These are phyloP conservation scores for Protonibea diacanthus DNA, from an alignment of 2,797 vertebrate species.

Conservation along the genomic window DNA sequence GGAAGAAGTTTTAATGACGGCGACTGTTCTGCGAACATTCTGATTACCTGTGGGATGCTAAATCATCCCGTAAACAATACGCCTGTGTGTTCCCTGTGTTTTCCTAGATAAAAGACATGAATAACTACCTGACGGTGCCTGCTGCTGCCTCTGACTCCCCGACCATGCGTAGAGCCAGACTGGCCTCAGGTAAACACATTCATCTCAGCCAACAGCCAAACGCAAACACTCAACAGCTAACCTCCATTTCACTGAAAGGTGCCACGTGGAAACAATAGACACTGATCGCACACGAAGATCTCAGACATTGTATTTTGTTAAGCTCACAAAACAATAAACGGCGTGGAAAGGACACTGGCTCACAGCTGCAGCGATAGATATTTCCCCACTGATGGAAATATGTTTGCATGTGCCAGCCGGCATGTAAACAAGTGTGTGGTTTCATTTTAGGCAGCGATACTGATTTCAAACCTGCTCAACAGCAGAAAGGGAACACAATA, in stretches of 20 bases:
- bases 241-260: slow-evolving; percentile 20
- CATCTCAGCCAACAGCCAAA: slow-evolving; percentile 15
- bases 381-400: slow-evolving; percentile 59
- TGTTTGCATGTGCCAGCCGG: slow-evolving; percentile 60
- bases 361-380: slow-evolving; percentile 42
- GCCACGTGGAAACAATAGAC: neutral
- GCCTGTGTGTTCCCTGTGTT: slow-evolving; percentile 10
- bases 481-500: slow-evolving; percentile 66
- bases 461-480: slow-evolving; percentile 79
- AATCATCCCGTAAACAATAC: neutral
- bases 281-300: neutral
- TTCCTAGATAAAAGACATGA: slow-evolving; percentile 85
- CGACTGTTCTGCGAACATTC: neutral
- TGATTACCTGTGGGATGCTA: too few relatives aligned
- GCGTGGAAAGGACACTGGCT: slow-evolving; percentile 1
- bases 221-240: neutral
- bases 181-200: slow-evolving; percentile 90
- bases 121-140: slow-evolving; percentile 94
- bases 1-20: too few relatives aligned
- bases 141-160: slow-evolving; percentile 90
- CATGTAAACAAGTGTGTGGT: slow-evolving; percentile 79
- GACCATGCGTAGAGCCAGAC: slow-evolving; percentile 90
- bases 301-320: neutral
- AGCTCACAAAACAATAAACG: slow-evolving; percentile 9
- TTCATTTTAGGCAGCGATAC: slow-evolving; percentile 80